Evolutionary conservation across 37 sponge, comb jelly and placozoan species (phyloP), one percentile per base, ranked within the genome.

Genomic region (Mnemiopsis leidyi): DNA sequence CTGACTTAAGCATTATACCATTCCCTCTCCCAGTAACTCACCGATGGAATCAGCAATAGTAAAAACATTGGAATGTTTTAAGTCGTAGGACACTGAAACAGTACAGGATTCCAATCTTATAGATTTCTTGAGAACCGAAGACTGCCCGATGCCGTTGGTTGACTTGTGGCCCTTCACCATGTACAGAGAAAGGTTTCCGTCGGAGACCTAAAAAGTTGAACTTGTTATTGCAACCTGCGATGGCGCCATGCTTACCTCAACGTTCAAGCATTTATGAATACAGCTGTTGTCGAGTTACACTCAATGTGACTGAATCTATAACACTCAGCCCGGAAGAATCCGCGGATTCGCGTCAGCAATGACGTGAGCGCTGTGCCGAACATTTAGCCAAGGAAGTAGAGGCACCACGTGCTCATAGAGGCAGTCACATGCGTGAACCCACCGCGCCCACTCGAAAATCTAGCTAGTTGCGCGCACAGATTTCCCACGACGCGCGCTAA

Each of bases 31-130:
- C n/a, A n/a, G n/a, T n/a, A 34, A 35, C 82, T 82, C 5, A 82
- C 82, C 82, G 23, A 82, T 23, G 9, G 82, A 23, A 37, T 82
- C 82, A 34, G 82, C 82, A 23, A 82, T 30, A 5, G 82, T 82
- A 30, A 82, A 82, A 5, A 82, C 38, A 37, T 82, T 34, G 82
- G 21, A 20, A 34, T 82, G 82, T 34, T 82, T 82, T 23, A 18
- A 2, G 82, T 82, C 82, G 30, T 34, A 82, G 5, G 82, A 82
- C 20, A 82, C 37, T 36, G 82, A 29, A 3, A 82, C 82, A 35
- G 82, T 82, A 30, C 82, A 82, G 7, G 36, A 36, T 1, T 30
- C 35, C 36, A 82, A 23, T 9, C 3, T 30, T 20, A 82, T 82
- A 32, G 31, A 23, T 23, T 82, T 82, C 23, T 82, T 82, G 23